These are phyloP conservation scores for Microplitis demolitor DNA, from an alignment of 1,140 invertebrate genomes.

Conservation along the genomic window DNA sequence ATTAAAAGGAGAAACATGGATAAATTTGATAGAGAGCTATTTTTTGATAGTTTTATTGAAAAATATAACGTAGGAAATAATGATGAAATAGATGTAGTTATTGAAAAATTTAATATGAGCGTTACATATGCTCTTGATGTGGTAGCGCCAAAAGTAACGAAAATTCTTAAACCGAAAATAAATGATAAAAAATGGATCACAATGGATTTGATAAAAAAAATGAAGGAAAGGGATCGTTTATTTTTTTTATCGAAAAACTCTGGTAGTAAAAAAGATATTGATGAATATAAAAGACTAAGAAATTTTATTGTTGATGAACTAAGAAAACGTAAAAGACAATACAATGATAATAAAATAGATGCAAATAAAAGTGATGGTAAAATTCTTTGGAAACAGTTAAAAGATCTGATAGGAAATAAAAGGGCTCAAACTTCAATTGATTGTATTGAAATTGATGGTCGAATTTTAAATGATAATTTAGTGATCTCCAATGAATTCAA, in stretches of 20 bases:
- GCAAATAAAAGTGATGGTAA: neutral
- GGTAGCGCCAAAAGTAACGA: neutral
- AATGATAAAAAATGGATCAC: constrained; percentile 9
- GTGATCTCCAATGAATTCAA: neutral
- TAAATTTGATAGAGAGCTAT: neutral
- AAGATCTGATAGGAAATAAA: neutral
- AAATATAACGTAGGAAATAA: too few species aligned
- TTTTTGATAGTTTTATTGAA: too few species aligned
- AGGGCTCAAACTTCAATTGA: neutral
- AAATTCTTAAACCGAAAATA: neutral
- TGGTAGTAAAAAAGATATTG: neutral
- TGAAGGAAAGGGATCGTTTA: constrained; percentile 14
- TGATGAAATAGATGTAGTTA: too few species aligned
- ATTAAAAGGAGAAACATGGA: neutral
- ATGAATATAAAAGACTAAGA: neutral
- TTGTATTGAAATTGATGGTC: constrained; percentile 10
- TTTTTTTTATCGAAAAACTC: neutral
- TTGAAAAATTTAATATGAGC: neutral
- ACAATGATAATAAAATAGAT: neutral
- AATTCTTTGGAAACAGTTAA: neutral
- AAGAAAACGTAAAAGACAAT: neutral
- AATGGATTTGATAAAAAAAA: neutral
- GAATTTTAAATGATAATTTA: neutral
- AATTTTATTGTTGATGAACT: neutral
- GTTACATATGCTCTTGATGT: neutral